Conservation (phyloP, 2,113 vertebrate species). For the Micromys minutus region DNA sequence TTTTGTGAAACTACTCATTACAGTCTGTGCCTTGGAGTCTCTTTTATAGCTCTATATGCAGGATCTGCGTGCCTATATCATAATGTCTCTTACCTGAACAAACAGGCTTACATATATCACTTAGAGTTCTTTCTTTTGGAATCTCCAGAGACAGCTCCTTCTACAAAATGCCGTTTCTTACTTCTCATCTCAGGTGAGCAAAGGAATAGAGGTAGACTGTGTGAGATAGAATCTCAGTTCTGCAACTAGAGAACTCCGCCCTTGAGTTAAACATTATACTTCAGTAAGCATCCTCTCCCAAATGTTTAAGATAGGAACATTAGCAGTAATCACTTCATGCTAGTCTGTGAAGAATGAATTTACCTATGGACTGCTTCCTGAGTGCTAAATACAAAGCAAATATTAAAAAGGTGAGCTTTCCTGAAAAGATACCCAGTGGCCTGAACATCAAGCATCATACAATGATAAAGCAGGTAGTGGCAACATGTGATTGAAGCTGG, state of each 20-base stretch:
- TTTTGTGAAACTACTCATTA: background rate
- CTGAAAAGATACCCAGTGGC: background rate
- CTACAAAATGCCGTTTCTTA: background rate
- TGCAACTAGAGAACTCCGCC: background rate
- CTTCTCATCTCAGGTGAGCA: background rate
- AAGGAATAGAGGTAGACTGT: accelerated
- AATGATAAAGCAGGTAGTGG: accelerated
- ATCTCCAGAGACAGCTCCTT: background rate
- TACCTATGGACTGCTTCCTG: background rate
- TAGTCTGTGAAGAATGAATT: background rate
- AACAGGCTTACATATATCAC: accelerated
- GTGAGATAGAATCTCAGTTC: background rate
- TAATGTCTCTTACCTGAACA: accelerated
- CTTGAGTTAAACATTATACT: background rate
- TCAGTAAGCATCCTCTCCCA: background rate
- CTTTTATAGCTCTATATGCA: background rate
- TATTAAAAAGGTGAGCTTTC: background rate
- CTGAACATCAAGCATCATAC: accelerated
- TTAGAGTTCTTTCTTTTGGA: accelerated
- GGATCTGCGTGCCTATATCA: accelerated
- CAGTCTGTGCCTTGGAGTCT: background rate
- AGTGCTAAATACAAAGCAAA: background rate
- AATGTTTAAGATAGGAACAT: background rate
- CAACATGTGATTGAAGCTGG: background rate
- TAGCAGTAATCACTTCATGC: background rate